phyloP scores from a whole-genome alignment of 2,888 invertebrate species.

The Lithophane ornitopus region DNA sequence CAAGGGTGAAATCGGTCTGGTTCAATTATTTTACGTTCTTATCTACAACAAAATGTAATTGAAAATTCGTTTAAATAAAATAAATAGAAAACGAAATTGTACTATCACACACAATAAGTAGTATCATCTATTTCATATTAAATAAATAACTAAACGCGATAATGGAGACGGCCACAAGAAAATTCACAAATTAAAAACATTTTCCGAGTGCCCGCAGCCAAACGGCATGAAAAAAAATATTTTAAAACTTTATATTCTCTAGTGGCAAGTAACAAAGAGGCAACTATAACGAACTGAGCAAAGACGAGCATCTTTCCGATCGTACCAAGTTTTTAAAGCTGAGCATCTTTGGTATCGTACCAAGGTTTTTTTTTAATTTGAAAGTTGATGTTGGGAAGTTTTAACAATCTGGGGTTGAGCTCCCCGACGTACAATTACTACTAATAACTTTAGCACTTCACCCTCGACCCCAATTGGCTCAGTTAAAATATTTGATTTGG shows the following conservation, averaged over 20 bases:
- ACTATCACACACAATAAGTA: slow-evolving; percentile 27
- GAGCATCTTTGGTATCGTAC: slow-evolving; percentile 44
- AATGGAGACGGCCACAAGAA: slow-evolving; percentile 30
- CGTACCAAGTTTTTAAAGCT: slow-evolving; percentile 48
- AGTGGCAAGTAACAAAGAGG: slow-evolving; percentile 32
- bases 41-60: background rate
- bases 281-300: slow-evolving; percentile 52
- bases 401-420: slow-evolving; percentile 60
- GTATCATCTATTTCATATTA: background rate
- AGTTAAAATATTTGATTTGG: slow-evolving; percentile 60
- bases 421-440: slow-evolving; percentile 57
- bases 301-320: slow-evolving; percentile 56
- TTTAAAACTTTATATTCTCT: slow-evolving; percentile 48
- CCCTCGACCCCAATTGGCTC: slow-evolving; percentile 41
- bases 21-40: background rate
- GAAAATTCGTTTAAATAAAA: background rate
- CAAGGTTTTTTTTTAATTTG: slow-evolving; percentile 56
- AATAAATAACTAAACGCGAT: slow-evolving; percentile 17
- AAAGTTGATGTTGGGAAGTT: slow-evolving; percentile 60
- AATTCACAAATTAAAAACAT: slow-evolving; percentile 46
- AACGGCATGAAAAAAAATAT: slow-evolving; percentile 41
- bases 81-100: slow-evolving; percentile 15
- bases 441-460: slow-evolving; percentile 64
- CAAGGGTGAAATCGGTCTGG: background rate
- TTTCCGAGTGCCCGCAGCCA: slow-evolving; percentile 34